Percentiles rank a stretch among this genome's conserved stretches.
These are phyloP conservation scores for Heteromyza rotundicornis DNA, from an alignment of 2,888 invertebrate species.

Conservation along the genomic window DNA sequence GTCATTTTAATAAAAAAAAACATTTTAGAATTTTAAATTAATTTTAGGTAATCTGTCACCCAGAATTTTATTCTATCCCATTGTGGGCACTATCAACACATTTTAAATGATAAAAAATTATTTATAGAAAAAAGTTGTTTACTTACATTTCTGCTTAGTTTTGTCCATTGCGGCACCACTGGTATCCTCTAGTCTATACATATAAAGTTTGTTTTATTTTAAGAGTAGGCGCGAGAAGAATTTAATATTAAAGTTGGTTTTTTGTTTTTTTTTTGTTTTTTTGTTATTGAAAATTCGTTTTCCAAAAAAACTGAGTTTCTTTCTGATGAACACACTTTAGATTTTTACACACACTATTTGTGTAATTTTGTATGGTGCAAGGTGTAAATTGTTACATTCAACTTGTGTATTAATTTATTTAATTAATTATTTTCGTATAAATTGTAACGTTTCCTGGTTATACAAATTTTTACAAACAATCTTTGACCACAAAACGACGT, in stretches of 20 bases:
- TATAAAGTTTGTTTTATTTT: slow-evolving; percentile 40
- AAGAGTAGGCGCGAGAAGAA: slow-evolving; percentile 17
- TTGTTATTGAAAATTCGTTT: background rate
- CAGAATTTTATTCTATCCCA: no score
- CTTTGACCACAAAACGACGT: background rate
- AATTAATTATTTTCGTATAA: no score
- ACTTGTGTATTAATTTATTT: background rate
- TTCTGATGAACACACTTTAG: slow-evolving; percentile 4
- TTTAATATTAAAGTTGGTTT: slow-evolving; percentile 1
- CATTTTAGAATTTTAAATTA: no score
- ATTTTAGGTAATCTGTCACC: no score
- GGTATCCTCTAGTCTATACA: slow-evolving; percentile 60
- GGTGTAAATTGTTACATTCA: background rate
- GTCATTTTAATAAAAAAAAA: no score
- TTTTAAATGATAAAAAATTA: no score
- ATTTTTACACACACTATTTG: background rate
- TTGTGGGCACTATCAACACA: no score
- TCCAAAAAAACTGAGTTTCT: background rate
- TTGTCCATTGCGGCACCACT: slow-evolving; percentile 61
- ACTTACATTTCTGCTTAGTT: slow-evolving; percentile 61
- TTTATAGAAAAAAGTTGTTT: background rate
- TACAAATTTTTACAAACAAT: slow-evolving; percentile 3
- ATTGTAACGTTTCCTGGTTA: background rate
- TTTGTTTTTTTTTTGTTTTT: background rate
- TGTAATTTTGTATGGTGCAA: background rate